phyloP scores from a whole-genome alignment of 2,888 invertebrate species.

The Ischnus inquisitorius region DNA sequence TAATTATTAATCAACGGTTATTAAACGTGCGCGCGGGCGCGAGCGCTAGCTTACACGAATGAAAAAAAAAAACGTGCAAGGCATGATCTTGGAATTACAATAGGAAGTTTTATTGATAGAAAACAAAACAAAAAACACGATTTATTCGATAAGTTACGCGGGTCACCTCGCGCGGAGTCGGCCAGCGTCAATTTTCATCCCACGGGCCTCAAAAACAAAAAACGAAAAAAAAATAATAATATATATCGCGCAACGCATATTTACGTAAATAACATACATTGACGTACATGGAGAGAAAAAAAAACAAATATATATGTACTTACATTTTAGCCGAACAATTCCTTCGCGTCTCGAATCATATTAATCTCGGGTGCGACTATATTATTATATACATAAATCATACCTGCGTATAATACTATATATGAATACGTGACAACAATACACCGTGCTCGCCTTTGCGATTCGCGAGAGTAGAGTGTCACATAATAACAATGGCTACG shows the following conservation, averaged over 20 bases:
- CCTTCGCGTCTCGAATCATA: constrained; percentile 52
- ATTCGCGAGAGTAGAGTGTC: constrained; percentile 2
- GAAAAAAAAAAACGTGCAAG: constrained; percentile 9
- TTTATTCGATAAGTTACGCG: constrained; percentile 46
- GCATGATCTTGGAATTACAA: constrained; percentile 50
- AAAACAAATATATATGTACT: constrained; percentile 32
- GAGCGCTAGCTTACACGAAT: constrained; percentile 60
- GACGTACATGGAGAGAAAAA: constrained; percentile 6
- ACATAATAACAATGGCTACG: constrained; percentile 4
- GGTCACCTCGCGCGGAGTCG: constrained; percentile 46
- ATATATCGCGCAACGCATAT: constrained; percentile 40
- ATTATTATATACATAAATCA: constrained; percentile 48
- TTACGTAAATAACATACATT: constrained; percentile 40
- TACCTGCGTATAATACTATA: constrained; percentile 31
- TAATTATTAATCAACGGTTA: constrained; percentile 46
- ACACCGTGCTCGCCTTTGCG: constrained; percentile 43
- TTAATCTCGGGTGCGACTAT: constrained; percentile 55
- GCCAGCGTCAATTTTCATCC: constrained; percentile 51
- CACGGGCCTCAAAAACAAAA: constrained; percentile 63
- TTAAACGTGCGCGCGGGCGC: constrained; percentile 65
- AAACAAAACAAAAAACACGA: constrained; percentile 14
- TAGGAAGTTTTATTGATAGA: constrained; percentile 49
- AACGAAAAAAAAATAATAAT: constrained; percentile 47
- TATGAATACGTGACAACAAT: constrained; percentile 20
- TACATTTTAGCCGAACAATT: constrained; percentile 40